Evolutionary conservation across 2,113 vertebrate genomes (phyloP).

Genomic region (Halcyon malimbica): DNA sequence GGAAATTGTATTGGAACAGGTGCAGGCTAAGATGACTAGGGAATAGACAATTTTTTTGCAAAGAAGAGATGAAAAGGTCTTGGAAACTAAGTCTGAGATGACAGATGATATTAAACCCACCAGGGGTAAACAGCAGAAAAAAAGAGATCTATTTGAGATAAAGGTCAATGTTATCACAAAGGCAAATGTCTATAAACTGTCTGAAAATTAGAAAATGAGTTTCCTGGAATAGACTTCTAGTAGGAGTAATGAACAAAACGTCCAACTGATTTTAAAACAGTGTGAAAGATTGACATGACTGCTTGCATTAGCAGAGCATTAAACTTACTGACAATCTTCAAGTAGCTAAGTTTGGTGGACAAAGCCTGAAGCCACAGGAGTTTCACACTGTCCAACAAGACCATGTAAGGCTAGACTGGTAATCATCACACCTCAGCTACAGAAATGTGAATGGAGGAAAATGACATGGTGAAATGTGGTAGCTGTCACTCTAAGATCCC

Average conservation of each 20-base stretch:
- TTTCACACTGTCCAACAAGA: not conserved
- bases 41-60: not conserved
- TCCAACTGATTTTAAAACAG: not conserved
- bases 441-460: not conserved
- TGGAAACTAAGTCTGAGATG: not conserved
- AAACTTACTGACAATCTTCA: not conserved
- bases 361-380: not conserved
- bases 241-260: not conserved
- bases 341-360: not conserved
- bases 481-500: not conserved
- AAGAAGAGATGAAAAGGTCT: not conserved
- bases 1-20: not conserved
- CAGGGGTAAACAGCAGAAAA: not conserved
- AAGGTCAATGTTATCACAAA: not conserved
- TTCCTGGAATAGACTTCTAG: not conserved
- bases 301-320: not conserved
- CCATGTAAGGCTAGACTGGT: not conserved
- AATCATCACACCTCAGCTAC: not conserved
- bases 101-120: not conserved
- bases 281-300: not conserved
- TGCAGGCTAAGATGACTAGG: not conserved
- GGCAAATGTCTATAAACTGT: not conserved
- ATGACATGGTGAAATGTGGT: not conserved
- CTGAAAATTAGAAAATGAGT: not conserved
- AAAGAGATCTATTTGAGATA: not conserved